Conservation (phyloP, 2,113 vertebrate species). For the Dipodomys ordii region DNA sequence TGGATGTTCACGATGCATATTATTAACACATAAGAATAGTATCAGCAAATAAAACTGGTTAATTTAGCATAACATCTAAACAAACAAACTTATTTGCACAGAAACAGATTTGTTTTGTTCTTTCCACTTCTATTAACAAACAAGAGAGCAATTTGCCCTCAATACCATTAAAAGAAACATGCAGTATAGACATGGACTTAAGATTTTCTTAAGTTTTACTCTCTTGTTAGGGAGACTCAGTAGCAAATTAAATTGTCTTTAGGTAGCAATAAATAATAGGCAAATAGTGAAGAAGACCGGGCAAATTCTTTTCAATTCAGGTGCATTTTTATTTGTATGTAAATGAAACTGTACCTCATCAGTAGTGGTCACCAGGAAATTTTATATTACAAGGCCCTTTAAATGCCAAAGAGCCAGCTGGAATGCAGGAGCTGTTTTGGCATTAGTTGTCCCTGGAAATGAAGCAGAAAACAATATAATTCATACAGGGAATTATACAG, state of each 20-base stretch:
- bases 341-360: not conserved
- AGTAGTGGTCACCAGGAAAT: not conserved
- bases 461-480: not conserved
- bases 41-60: slow-evolving; percentile 56
- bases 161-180: not conserved
- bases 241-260: not conserved
- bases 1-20: not conserved
- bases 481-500: not conserved
- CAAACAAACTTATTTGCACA: slow-evolving; percentile 41
- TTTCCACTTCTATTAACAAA: slow-evolving; percentile 3
- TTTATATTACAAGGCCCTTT: not conserved
- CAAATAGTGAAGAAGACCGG: slow-evolving; percentile 5
- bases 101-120: slow-evolving; percentile 51
- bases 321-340: not conserved
- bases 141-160: not conserved
- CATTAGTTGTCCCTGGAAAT: not conserved
- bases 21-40: slow-evolving; percentile 16
- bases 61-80: slow-evolving; percentile 48
- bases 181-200: not conserved
- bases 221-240: not conserved
- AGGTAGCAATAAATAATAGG: not conserved
- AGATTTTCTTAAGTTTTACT: not conserved
- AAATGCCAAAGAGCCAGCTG: not conserved
- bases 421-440: not conserved
- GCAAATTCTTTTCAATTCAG: slow-evolving; percentile 24